A percentile compares a stretch with the other conserved stretches of the same genome.
Evolutionary conservation across 2,888 invertebrate species (phyloP).

Genomic region (Megastigmus dorsalis): DNA sequence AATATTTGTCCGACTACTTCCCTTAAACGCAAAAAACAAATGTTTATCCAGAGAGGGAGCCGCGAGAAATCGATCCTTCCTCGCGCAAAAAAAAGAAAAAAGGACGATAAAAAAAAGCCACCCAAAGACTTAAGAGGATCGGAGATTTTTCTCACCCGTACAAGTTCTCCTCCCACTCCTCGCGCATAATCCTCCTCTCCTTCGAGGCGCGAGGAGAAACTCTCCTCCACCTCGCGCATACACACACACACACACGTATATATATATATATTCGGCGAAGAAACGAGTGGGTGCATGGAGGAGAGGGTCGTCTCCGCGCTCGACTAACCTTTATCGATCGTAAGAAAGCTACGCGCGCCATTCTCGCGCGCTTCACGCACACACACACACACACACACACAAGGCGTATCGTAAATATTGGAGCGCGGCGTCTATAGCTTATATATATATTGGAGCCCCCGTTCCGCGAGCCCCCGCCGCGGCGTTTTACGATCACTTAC

Average conservation of each 20-base stretch:
- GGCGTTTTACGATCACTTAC: slow-evolving; percentile 43
- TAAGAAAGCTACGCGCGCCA: slow-evolving; percentile 18
- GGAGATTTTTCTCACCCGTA: background rate
- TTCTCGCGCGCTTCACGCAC: slow-evolving; percentile 12
- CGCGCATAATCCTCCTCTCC: too few relatives aligned
- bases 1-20: slow-evolving; percentile 1
- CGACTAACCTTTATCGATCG: slow-evolving; percentile 41
- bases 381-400: background rate
- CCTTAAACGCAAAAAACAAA: slow-evolving; percentile 27
- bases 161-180: too few relatives aligned
- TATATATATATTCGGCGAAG: too few relatives aligned
- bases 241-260: background rate
- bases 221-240: background rate
- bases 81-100: too few relatives aligned
- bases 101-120: background rate
- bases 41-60: background rate
- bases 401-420: slow-evolving; percentile 42
- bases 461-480: background rate
- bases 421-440: too few relatives aligned
- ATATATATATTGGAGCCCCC: too few relatives aligned
- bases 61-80: slow-evolving; percentile 11
- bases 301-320: background rate
- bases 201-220: background rate
- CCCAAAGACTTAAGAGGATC: background rate
- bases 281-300: too few relatives aligned